These are phyloP conservation scores for Ceratoteleas bidentatus DNA, from an alignment of 1,140 invertebrate species.

Conservation along the genomic window DNA sequence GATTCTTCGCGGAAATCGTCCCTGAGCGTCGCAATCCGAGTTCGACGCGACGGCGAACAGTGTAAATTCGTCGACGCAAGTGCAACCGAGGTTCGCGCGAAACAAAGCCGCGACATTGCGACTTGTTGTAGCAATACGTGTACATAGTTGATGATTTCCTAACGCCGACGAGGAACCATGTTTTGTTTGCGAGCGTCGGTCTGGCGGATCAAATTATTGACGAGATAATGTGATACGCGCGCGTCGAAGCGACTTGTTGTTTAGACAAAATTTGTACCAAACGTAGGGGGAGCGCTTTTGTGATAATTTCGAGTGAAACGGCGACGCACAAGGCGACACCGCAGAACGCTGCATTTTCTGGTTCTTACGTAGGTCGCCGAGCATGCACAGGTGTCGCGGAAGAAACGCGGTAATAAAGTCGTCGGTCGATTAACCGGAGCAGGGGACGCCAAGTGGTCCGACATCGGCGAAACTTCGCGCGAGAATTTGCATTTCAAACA, in stretches of 20 bases:
- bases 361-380: constrained; percentile 24
- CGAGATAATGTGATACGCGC: constrained; percentile 58
- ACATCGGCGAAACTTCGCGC: constrained; percentile 57
- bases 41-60: not conserved
- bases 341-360: constrained; percentile 4
- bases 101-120: constrained; percentile 25
- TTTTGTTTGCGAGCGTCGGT: constrained; percentile 15
- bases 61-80: constrained; percentile 31
- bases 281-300: constrained; percentile 9
- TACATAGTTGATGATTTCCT: constrained; percentile 52
- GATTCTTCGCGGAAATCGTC: not conserved
- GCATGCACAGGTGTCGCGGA: constrained; percentile 54
- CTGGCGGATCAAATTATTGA: constrained; percentile 39
- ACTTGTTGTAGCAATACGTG: constrained; percentile 60
- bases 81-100: constrained; percentile 29
- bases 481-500: constrained; percentile 3
- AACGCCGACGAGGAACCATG: constrained; percentile 15
- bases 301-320: constrained; percentile 33
- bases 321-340: constrained; percentile 29
- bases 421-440: constrained; percentile 67
- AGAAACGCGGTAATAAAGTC: constrained; percentile 68
- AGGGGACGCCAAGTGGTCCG: constrained; percentile 66
- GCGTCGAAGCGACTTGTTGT: constrained; percentile 39
- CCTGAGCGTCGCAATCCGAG: constrained; percentile 5
- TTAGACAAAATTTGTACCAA: constrained; percentile 19